Conservation (phyloP, 2,113 vertebrate genomes). For the Cebidichthys violaceus region DNA sequence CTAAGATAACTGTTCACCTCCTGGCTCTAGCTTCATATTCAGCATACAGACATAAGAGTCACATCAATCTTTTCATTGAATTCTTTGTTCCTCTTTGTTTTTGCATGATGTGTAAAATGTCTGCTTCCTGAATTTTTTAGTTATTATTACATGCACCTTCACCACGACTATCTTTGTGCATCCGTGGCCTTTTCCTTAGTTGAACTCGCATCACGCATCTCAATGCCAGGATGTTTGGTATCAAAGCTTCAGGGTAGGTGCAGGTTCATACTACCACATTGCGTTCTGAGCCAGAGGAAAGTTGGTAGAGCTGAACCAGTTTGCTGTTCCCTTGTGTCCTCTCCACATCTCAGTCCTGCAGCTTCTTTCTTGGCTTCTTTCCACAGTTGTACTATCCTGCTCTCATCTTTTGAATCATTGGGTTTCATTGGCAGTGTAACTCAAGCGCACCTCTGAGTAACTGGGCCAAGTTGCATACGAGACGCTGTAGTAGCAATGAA, state of each 20-base stretch:
- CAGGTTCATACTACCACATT: background rate
- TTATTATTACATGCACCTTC: background rate
- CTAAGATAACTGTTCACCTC: background rate
- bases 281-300: background rate
- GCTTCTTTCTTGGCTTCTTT: conserved; percentile 43
- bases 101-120: background rate
- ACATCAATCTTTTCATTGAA: background rate
- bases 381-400: conserved; percentile 35
- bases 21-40: background rate
- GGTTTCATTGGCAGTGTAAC: conserved; percentile 65
- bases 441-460: conserved; percentile 28
- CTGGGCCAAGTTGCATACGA: conserved; percentile 27
- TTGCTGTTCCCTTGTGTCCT: background rate
- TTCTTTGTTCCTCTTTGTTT: background rate
- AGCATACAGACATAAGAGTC: background rate
- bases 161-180: background rate
- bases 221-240: background rate
- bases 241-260: background rate
- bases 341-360: conserved; percentile 2
- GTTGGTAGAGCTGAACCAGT: background rate
- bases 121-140: too few species aligned
- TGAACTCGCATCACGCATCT: background rate
- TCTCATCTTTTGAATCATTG: conserved; percentile 44
- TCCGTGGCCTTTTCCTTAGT: background rate
- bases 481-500: conserved; percentile 54